Evolutionary conservation across 2,113 vertebrate species (phyloP).

Genomic region (Pontoporia blainvillei): DNA sequence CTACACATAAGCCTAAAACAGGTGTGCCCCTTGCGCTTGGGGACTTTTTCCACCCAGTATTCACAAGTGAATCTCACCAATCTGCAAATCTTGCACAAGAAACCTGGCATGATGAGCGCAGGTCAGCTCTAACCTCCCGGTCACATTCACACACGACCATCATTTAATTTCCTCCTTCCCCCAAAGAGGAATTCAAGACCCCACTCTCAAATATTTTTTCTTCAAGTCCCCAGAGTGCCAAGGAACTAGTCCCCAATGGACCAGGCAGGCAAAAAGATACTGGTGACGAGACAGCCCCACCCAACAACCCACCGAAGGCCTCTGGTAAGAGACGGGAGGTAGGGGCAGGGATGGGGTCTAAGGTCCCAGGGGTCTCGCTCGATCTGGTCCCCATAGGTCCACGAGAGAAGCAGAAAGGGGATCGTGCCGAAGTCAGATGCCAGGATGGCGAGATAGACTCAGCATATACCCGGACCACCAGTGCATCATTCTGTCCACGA

Average conservation of each 20-base stretch:
- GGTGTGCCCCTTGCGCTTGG: background rate
- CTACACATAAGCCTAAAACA: background rate
- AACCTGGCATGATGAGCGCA: background rate
- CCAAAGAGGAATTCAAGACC: background rate
- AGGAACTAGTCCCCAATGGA: background rate
- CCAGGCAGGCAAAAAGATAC: background rate
- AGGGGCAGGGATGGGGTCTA: background rate
- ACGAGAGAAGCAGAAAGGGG: background rate
- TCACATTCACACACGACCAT: background rate
- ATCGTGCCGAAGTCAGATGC: background rate
- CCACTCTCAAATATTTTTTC: background rate
- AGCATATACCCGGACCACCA: background rate
- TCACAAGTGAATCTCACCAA: background rate
- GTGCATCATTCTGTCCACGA: background rate
- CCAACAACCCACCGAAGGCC: background rate
- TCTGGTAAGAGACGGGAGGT: background rate
- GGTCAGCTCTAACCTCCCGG: background rate
- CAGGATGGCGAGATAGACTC: background rate
- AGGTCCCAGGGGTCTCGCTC: background rate
- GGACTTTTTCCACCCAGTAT: background rate
- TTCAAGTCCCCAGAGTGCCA: background rate
- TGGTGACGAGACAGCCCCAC: background rate
- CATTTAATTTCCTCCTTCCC: background rate
- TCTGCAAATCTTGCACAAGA: background rate
- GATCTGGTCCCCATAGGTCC: background rate